Base-by-base conservation (phyloP, 1,140 invertebrate species). In the Micrasema longulum region DNA sequence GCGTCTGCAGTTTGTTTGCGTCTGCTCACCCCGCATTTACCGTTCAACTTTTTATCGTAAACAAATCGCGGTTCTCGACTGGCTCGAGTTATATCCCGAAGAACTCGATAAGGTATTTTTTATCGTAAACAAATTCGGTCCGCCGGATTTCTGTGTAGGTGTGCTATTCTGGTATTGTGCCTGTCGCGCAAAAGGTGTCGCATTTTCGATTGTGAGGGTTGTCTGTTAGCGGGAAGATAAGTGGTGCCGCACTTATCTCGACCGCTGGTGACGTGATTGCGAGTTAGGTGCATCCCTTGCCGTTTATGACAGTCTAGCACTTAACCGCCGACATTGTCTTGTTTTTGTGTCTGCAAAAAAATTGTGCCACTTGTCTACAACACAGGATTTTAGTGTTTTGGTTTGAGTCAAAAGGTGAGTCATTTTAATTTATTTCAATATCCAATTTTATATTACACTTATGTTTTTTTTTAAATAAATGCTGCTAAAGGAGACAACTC, bases 221-320 rank as follows among this genome's bases (percentile, higher is more conserved):
- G 60, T 26, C 23, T 14, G n/a, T 31, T 7, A n/a, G 43, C 14
- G 43, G 43, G 23, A n/a, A 26, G 22, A 52, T 52, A 41, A 60
- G 55, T 60, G 55, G 55, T 60, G 55, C 55, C 36, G 36, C 55
- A 38, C 55, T 60, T 60, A 60, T 60, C 55, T 60, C 55, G 55
- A 9, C 55, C 41, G 35, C 41, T 60, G 35, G 55, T 60, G 55
- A 38, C 36, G 55, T 60, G 55, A 53, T 60, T 38, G 36, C 38
- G 12, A 53, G 50, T 53, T 26, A n/a, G 52, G 52, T 55, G 52
- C 55, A 38, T 20, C 55, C 55, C 55, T 41, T 38, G 35, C n/a
- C 38, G n/a, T 31, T 31, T n/a, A 31, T 31, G 43, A 10, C 48
- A 52, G 2, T 20, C 48, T 6, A 22, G 20, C 20, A 60, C 36